Evolutionary conservation across 1,140 invertebrate genomes (phyloP), one percentile per base, ranked within the genome.

Genomic region (Pectinophora gossypiella): DNA sequence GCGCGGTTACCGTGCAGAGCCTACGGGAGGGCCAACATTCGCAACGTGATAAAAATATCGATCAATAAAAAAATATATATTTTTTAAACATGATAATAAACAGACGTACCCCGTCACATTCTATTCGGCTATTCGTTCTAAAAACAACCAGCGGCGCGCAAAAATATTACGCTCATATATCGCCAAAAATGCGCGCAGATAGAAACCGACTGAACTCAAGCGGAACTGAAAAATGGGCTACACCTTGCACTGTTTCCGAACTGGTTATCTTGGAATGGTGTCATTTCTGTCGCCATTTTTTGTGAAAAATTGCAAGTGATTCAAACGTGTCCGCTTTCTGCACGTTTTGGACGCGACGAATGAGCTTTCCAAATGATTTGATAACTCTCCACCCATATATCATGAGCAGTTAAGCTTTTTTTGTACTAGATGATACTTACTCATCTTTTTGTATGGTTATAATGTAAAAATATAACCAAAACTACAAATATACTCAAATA

Each of bases 161-260:
- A 60, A 61, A 68, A 60, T 68, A 72, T 75, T 58, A 63, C 59
- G 32, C 36, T 53, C 63, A 72, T 76, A 72, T 72, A 70, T 70
- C 56, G 53, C 55, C 59, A 44, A 66, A 76, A 72, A 68, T 57
- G 52, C 56, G 50, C 48, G 49, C 40, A 59, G 59, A 67, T 64
- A 69, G 52, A 62, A 68, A 53, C 59, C 59, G 52, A 54, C 60
- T 66, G 59, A 69, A 66, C 69, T 72, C 62, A 72, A 50, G 68
- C 71, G 66, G 72, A 57, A 73, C 71, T 72, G 75, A 82, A 73
- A 82, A 82, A 79, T 82, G 72, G 65, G 64, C 59, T 69, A 58
- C 67, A 76, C 66, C 74, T 73, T 72, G 72, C 60, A 55, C 57
- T 60, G 65, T 62, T 74, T 69, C 66, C 64, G 61, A 64, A 58